A percentile compares a stretch with the other conserved stretches of the same genome.
These are phyloP conservation scores for Sebastes reedi DNA, from an alignment of 2,797 vertebrate species.

Conservation along the genomic window DNA sequence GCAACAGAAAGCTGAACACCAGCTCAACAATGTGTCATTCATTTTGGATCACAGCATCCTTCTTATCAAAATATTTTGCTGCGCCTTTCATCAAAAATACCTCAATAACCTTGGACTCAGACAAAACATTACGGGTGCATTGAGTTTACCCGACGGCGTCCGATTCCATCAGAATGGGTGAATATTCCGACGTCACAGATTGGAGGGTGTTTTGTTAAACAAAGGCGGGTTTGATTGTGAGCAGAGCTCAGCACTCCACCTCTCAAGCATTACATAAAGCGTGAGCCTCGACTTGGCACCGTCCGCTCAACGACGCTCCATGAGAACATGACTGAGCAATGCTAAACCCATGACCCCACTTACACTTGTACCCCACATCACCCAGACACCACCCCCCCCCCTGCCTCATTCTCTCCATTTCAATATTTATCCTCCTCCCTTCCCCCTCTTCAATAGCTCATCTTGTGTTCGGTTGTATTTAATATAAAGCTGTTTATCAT, in stretches of 20 bases:
- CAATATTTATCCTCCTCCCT: background rate
- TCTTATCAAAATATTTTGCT: constrained; percentile 80
- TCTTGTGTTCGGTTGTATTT: background rate
- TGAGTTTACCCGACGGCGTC: constrained; percentile 70
- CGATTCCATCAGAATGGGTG: constrained; percentile 58
- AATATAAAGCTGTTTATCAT: background rate
- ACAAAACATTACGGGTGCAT: constrained; percentile 77
- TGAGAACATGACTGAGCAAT: constrained; percentile 74
- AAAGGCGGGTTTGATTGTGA: constrained; percentile 77
- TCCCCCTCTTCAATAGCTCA: background rate
- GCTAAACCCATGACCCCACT: constrained; percentile 65
- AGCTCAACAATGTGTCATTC: constrained; percentile 66
- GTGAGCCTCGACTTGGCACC: constrained; percentile 65
- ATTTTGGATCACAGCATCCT: constrained; percentile 65
- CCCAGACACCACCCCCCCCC: background rate
- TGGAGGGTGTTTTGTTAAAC: constrained; percentile 71
- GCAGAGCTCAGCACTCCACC: constrained; percentile 59
- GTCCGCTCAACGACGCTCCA: constrained; percentile 39
- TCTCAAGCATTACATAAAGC: constrained; percentile 68
- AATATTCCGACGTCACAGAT: constrained; percentile 67
- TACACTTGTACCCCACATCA: constrained; percentile 38
- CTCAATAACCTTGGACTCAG: constrained; percentile 80
- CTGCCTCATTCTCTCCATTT: constrained; percentile 36
- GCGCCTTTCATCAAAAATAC: constrained; percentile 76
- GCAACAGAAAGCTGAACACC: constrained; percentile 50